phyloP scores from a whole-genome alignment of 2,797 vertebrate species.

The Notolepis coatsorum region DNA sequence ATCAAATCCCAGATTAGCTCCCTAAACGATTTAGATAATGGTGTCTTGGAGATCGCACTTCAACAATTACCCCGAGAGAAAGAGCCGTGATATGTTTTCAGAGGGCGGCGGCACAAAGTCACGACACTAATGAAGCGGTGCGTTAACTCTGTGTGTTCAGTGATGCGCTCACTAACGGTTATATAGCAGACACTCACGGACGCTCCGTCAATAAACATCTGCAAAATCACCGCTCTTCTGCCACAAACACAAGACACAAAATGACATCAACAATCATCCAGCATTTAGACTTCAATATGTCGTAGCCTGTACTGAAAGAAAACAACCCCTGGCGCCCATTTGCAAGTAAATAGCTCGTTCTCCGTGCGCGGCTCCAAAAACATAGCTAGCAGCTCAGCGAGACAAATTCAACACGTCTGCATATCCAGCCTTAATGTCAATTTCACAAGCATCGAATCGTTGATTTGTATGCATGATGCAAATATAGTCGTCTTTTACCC shows the following conservation, averaged over 20 bases:
- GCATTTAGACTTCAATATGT: too few relatives aligned
- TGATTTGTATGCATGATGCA: slow-evolving; percentile 67
- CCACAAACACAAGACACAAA: slow-evolving; percentile 13
- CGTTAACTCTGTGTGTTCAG: slow-evolving; percentile 41
- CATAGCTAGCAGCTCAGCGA: background rate
- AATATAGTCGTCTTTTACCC: slow-evolving; percentile 62
- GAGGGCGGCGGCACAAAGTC: slow-evolving; percentile 31
- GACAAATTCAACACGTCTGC: slow-evolving; percentile 14
- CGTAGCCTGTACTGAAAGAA: too few relatives aligned
- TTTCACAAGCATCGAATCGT: slow-evolving; percentile 58
- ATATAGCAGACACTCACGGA: background rate
- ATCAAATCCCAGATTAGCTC: slow-evolving; percentile 22
- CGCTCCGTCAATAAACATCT: background rate
- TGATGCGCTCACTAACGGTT: slow-evolving; percentile 30
- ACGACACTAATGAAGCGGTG: slow-evolving; percentile 58
- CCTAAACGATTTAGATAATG: slow-evolving; percentile 41
- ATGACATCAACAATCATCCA: too few relatives aligned
- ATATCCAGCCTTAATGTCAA: slow-evolving; percentile 45
- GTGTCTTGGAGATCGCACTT: slow-evolving; percentile 42
- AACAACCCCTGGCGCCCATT: too few relatives aligned
- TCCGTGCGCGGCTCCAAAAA: too few relatives aligned
- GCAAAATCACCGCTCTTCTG: background rate
- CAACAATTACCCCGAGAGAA: slow-evolving; percentile 39
- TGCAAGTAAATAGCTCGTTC: too few relatives aligned
- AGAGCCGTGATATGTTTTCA: slow-evolving; percentile 31